Conservation (phyloP, 2,797 vertebrate genomes). For the Aphelocoma californica region DNA sequence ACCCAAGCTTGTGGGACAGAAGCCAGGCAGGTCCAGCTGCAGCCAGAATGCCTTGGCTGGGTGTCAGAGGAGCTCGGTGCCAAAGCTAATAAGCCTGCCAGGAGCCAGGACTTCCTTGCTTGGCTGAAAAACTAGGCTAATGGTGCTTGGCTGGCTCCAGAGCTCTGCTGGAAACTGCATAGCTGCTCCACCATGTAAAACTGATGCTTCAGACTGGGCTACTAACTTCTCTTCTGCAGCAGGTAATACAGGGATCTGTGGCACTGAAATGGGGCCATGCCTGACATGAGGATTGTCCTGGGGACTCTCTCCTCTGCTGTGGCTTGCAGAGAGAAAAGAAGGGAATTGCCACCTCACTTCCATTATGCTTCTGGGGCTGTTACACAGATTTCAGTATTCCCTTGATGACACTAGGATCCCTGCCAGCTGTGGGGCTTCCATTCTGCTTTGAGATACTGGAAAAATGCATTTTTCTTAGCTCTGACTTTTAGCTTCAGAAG, state of each 20-base stretch:
- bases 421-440: background rate
- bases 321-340: background rate
- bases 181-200: background rate
- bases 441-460: background rate
- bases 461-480: background rate
- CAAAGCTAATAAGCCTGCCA: conserved; percentile 60
- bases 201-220: background rate
- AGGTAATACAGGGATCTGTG: background rate
- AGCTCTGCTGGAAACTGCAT: background rate
- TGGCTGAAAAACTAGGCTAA: conserved; percentile 47
- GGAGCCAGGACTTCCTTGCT: conserved; percentile 52
- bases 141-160: conserved; percentile 33
- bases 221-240: background rate
- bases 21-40: conserved; percentile 12
- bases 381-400: accelerated
- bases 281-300: background rate
- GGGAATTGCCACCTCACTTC: background rate
- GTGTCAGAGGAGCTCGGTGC: conserved; percentile 11
- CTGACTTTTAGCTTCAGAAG: background rate
- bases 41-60: conserved; percentile 49
- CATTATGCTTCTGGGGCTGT: background rate
- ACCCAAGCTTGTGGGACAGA: conserved; percentile 21
- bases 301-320: background rate
- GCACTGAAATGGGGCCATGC: background rate
- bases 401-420: background rate